Conservation (phyloP, 35 echinoderm and acorn worm species). For the Apostichopus parvimensis region DNA sequence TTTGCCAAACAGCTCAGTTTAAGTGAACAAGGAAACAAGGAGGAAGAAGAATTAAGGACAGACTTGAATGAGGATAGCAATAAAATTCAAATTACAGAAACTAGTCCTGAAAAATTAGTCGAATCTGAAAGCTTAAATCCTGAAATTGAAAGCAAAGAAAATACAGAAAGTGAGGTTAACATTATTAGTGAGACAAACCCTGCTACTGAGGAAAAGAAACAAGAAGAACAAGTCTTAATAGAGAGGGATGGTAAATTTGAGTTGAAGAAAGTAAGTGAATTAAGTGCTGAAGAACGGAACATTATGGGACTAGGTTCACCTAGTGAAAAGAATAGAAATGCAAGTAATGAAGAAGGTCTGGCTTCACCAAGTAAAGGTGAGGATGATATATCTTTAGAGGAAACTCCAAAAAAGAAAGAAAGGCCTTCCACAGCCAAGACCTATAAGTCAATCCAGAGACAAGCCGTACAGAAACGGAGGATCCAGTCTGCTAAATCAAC, state of each 20-base stretch:
- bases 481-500: conserved; percentile 67
- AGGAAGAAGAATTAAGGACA: not conserved
- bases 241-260: conserved; percentile 94
- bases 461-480: conserved; percentile 49
- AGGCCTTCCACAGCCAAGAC: conserved; percentile 73
- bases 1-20: conserved; percentile 11
- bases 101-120: not conserved
- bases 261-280: conserved; percentile 72
- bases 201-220: not conserved
- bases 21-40: not conserved
- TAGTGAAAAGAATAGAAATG: conserved; percentile 2
- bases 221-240: conserved; percentile 71
- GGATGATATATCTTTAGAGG: not conserved
- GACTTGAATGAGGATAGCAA: not conserved
- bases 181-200: not conserved
- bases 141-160: conserved; percentile 31
- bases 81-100: not conserved
- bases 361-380: not conserved
- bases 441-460: conserved; percentile 9
- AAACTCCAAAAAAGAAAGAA: conserved; percentile 57
- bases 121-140: conserved; percentile 26
- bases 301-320: conserved; percentile 56
- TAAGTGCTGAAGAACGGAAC: conserved; percentile 68
- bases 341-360: not conserved
- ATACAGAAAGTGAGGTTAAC: not conserved